phyloP scores from a whole-genome alignment of 1,140 invertebrate species.

The Parapsyche elsis region DNA sequence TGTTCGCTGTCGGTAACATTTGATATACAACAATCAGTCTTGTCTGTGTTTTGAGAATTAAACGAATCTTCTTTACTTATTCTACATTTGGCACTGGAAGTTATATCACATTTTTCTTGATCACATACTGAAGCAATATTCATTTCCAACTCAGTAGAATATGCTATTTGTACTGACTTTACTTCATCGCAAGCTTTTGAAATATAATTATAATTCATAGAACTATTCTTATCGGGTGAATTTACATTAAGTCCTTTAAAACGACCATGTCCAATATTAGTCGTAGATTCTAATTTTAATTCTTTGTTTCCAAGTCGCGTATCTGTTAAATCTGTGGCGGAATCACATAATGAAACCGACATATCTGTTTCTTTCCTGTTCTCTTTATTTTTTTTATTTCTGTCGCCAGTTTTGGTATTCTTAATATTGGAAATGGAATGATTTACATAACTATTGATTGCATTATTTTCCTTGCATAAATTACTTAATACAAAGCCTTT shows the following conservation, averaged over 20 bases:
- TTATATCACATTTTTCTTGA: constrained; percentile 16
- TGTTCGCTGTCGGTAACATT: not conserved
- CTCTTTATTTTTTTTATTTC: not conserved
- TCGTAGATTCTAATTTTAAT: too few species aligned
- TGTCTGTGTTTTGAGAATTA: constrained; percentile 45
- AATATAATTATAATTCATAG: too few species aligned
- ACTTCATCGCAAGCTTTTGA: too few species aligned
- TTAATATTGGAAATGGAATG: not conserved
- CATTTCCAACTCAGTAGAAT: too few species aligned
- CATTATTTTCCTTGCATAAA: not conserved
- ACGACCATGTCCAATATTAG: too few species aligned
- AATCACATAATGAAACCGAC: too few species aligned
- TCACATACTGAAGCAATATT: too few species aligned
- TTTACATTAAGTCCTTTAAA: too few species aligned
- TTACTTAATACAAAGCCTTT: not conserved
- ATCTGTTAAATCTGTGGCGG: too few species aligned
- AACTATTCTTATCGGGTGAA: too few species aligned
- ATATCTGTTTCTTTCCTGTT: not conserved
- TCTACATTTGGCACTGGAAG: not conserved
- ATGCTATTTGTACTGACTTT: too few species aligned
- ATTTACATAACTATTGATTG: not conserved
- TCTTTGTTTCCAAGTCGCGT: too few species aligned
- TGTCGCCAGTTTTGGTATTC: not conserved
- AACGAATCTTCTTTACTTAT: not conserved
- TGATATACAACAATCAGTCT: not conserved